Base-by-base conservation (phyloP, 2,888 invertebrate species). In the Taenaris catops region DNA sequence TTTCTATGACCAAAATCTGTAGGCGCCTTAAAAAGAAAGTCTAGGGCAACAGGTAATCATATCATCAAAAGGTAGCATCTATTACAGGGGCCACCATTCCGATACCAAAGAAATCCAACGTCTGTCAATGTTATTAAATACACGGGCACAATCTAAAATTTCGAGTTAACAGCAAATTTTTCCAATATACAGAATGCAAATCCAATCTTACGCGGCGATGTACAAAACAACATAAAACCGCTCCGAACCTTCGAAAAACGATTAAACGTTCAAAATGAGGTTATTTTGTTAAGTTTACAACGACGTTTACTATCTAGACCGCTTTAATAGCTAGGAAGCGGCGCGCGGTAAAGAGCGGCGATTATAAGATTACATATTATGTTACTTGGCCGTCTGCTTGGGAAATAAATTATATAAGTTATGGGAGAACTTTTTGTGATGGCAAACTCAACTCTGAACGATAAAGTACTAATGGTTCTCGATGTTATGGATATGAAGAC, bases 261-360 rank as follows among this genome's bases (percentile, higher is more conserved):
- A 71, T 74, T 73, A 72, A 65, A 58, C 62, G 64, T 68, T 65
- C 52, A 68, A 67, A 72, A 64, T 59, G 57, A 59, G 72, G 60
- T 61, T 69, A 72, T 79, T 75, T 61, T 64, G 74, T 68, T 62
- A 63, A 68, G 70, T 80, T 80, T 81, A 81, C 69, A 58, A 38
- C 53, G 81, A 80, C 78, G 62, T 79, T 81, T 76, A 81, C 62
- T 72, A 70, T 72, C 78, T 76, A 76, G 78, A 68, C 73, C 65
- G 55, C 58, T 71, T 70, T 76, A 69, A 78, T 70, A 46, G 68
- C 60, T 70, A 79, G 74, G 73, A 78, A 75, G 81, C 80, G 80
- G 80, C 68, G 49, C 47, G 43, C 46, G 55, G 59, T 58, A 74
- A 79, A 75, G 31, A 31, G 72, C 52, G 40, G 41, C 52, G 52